Conservation (phyloP, 2,113 vertebrate species). For the Prunella fulvescens region DNA sequence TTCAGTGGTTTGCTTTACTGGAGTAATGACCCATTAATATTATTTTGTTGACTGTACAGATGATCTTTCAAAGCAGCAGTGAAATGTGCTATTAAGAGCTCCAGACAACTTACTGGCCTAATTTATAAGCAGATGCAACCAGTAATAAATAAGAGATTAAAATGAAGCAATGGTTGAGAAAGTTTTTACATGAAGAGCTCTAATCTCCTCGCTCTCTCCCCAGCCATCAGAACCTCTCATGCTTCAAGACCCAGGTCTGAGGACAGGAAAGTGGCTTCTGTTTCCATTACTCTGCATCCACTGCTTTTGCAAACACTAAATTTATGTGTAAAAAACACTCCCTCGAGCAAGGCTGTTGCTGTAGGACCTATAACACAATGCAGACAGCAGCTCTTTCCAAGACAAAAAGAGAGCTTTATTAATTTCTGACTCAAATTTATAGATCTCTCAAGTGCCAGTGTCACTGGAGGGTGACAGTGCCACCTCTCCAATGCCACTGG, state of each 20-base stretch:
- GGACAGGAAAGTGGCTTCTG: background rate
- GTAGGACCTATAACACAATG: too few relatives aligned
- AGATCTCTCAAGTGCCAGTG: too few relatives aligned
- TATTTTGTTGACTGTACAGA: conserved; percentile 48
- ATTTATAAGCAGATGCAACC: conserved; percentile 45
- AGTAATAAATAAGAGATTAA: conserved; percentile 42
- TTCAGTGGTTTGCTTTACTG: background rate
- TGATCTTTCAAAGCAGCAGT: conserved; percentile 51
- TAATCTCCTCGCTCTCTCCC: background rate
- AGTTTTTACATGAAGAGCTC: conserved; percentile 2
- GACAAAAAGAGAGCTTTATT: too few relatives aligned
- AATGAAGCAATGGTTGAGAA: background rate
- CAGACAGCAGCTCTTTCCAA: too few relatives aligned
- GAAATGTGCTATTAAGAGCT: conserved; percentile 41
- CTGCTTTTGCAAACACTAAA: background rate
- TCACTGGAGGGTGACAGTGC: too few relatives aligned
- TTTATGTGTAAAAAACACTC: background rate
- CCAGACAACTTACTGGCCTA: conserved; percentile 25
- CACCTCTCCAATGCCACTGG: too few relatives aligned
- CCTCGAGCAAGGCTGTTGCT: background rate
- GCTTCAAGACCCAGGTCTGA: background rate
- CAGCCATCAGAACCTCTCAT: background rate
- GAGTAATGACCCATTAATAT: conserved; percentile 53
- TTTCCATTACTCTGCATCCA: background rate
- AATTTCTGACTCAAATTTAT: too few relatives aligned